phyloP scores from a whole-genome alignment of 1,140 invertebrate species.

The Drosophila nigrodunni region DNA sequence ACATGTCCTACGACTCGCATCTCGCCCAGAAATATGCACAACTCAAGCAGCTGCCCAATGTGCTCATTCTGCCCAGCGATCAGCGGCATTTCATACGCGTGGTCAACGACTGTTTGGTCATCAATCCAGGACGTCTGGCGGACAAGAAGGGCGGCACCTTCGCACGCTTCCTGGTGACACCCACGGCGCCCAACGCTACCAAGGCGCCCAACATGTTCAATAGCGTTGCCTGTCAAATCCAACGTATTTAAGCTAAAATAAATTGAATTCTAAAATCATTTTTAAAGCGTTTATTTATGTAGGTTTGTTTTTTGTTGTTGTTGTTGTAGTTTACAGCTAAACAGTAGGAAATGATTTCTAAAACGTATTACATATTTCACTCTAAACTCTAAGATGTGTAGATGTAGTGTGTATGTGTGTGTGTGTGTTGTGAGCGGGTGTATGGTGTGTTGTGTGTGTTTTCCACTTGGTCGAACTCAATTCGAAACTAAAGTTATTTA shows the following conservation, averaged over 20 bases:
- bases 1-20: constrained; percentile 88
- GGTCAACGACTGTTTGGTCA: constrained; percentile 90
- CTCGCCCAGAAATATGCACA: constrained; percentile 89
- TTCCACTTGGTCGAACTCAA: constrained; percentile 61
- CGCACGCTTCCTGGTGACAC: constrained; percentile 84
- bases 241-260: constrained; percentile 50
- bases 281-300: constrained; percentile 81
- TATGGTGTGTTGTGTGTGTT: constrained; percentile 21
- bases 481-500: constrained; percentile 47
- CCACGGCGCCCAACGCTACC: constrained; percentile 55
- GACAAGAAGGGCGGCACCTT: constrained; percentile 89
- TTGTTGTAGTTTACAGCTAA: constrained; percentile 72
- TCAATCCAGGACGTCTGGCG: constrained; percentile 93
- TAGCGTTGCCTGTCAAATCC: constrained; percentile 74
- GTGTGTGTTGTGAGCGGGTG: background rate
- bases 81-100: constrained; percentile 89
- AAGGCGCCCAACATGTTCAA: constrained; percentile 69
- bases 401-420: constrained; percentile 23
- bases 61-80: constrained; percentile 93
- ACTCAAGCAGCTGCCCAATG: constrained; percentile 90
- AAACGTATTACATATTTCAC: constrained; percentile 67
- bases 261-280: constrained; percentile 43
- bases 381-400: constrained; percentile 58
- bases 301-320: constrained; percentile 23
- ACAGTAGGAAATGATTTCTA: constrained; percentile 82